These are phyloP conservation scores for Thymelicus acteon DNA, from an alignment of 2,888 invertebrate genomes.

Conservation along the genomic window DNA sequence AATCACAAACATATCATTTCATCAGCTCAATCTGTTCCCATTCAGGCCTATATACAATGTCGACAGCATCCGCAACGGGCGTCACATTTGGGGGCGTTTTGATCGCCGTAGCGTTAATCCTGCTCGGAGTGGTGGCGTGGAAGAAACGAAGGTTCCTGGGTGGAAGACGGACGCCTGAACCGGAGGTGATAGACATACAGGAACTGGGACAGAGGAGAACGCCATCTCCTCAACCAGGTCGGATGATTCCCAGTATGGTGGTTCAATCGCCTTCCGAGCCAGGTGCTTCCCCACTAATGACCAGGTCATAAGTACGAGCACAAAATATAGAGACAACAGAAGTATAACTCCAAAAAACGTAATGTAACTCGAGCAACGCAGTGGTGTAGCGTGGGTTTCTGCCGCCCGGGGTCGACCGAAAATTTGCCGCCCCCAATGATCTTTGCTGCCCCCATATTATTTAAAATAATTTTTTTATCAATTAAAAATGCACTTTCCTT, in stretches of 20 bases:
- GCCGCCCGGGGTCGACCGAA: no score
- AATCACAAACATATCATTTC: background rate
- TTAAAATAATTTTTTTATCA: no score
- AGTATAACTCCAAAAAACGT: background rate
- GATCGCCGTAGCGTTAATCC: conserved; percentile 52
- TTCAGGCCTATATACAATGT: conserved; percentile 71
- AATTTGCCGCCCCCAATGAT: no score
- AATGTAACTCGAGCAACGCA: no score
- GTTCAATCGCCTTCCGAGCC: conserved; percentile 65
- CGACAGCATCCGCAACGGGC: conserved; percentile 71
- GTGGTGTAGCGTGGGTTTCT: no score
- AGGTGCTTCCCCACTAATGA: conserved; percentile 48
- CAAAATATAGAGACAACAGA: background rate
- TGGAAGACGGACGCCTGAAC: conserved; percentile 43
- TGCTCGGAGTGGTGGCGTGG: conserved; percentile 65
- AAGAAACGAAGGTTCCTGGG: conserved; percentile 63
- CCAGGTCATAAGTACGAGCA: conserved; percentile 20
- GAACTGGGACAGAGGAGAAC: conserved; percentile 43
- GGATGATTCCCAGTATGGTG: conserved; percentile 53
- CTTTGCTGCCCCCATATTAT: no score
- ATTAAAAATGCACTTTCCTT: no score
- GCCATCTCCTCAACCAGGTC: conserved; percentile 44
- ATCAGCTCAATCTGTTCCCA: conserved; percentile 4
- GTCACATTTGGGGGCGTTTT: conserved; percentile 65
- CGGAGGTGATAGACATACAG: conserved; percentile 59